These are phyloP conservation scores for Antidorcas marsupialis DNA, from an alignment of 2,113 vertebrate species.

Conservation along the genomic window DNA sequence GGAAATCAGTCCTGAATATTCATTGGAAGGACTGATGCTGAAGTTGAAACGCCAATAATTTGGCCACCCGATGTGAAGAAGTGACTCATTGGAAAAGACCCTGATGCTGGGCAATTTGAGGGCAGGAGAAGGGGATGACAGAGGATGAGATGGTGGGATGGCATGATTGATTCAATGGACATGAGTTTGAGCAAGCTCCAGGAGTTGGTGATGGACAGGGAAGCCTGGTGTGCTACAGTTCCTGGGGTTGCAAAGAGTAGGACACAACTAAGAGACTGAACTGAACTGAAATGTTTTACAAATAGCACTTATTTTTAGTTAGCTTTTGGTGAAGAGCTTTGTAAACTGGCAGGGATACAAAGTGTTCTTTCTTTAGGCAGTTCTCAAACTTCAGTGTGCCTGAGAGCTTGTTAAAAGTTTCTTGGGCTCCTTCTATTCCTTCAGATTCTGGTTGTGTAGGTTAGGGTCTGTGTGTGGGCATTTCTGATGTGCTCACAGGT, in stretches of 20 bases:
- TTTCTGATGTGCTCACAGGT: neutral
- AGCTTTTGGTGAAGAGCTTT: neutral
- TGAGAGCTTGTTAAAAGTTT: neutral
- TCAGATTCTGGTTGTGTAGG: neutral
- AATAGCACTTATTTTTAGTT: neutral
- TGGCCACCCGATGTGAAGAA: neutral
- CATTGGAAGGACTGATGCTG: neutral
- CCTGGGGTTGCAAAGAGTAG: neutral
- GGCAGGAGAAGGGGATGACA: neutral
- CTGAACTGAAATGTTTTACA: neutral
- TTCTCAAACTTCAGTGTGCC: neutral
- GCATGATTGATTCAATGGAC: neutral
- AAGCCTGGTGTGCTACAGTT: neutral
- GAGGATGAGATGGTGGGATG: neutral
- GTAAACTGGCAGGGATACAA: neutral
- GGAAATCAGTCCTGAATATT: neutral
- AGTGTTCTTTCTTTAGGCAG: neutral
- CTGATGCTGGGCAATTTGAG: neutral
- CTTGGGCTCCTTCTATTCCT: neutral
- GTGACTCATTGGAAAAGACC: neutral
- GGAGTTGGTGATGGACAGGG: neutral
- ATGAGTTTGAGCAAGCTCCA: neutral
- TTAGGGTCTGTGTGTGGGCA: neutral
- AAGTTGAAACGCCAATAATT: neutral
- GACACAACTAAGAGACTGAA: neutral